Evolutionary conservation across 64 coral and sea anemone genomes (phyloP), one percentile per base, ranked within the genome.

Genomic region (Stichodactyla mertensii): DNA sequence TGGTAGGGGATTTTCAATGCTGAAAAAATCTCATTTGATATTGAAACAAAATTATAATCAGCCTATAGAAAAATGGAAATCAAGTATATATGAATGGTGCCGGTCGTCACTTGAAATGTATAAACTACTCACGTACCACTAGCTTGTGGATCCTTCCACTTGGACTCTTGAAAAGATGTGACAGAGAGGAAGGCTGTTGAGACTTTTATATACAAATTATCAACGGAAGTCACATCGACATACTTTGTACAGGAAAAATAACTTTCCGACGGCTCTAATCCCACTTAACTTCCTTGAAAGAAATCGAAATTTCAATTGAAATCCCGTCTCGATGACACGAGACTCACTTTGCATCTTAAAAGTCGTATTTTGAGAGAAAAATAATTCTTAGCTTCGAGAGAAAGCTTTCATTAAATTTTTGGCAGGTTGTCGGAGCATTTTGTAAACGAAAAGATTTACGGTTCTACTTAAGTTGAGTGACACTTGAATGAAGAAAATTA

Each of bases 171-270:
- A 66, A 66, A 22, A 5, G 62, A n/a, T 66, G 20, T 66, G 62
- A 7, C 22, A 66, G 62, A 66, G 62, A 18, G 62, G 62, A 6
- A 66, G 62, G 18, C 22, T 66, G 62, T 66, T 66, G 62, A 66
- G 20, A 66, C 62, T 66, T 66, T 66, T 66, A n/a, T 66, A 66
- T 66, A 66, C 62, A n/a, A 66, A 66, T 66, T 66, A 66, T 66
- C 62, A 9, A n/a, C 62, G 62, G 62, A 66, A 66, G 62, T 66
- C 12, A 66, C 18, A 66, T 66, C 62, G 62, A 66, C 62, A 66
- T 13, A 61, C 5, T 61, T 61, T 45, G 36, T 61, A 61, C 59
- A 61, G 19, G 62, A 66, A 66, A 66, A 66, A 66, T n/a, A 45
- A 45, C 5, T 22, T 13, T 7, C 62, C 4, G 62, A n/a, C 62